Base-by-base conservation (phyloP, 2,113 vertebrate species). In the Petaurus breviceps region DNA sequence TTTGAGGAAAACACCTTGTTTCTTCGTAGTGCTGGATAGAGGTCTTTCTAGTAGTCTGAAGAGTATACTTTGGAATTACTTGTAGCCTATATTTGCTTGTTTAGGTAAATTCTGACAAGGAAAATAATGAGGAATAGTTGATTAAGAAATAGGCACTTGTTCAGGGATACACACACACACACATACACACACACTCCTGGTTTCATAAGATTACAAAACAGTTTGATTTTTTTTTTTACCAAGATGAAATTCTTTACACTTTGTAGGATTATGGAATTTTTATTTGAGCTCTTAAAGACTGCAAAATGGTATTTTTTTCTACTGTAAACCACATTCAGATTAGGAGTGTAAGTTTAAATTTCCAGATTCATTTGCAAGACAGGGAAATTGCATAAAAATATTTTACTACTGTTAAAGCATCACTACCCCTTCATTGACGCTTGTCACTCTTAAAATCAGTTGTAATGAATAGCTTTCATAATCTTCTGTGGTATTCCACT, bases 281-380 rank as follows among this genome's bases (percentile, higher is more conserved):
- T 90, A 55, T 14, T 96, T 47, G 89, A 94, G 91, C 43, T 37
- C 95, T 92, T 92, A 90, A 92, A 92, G 43, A 90, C 6, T 95
- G 5, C 47, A 95, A 28, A 92, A 93, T 24, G 53, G 61, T 93
- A 68, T 90, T 94, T 84, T 77, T 77, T 43, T 22, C 51, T 90
- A 0, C 46, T 89, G 19, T 46, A 46, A 94, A 37, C 84, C 92
- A 10, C 89, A 77, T 90, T 47, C 11, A 68, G 31, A 24, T 22
- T 89, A 91, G 49, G 96, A 89, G 31, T 90, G 37, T 68, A 55
- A 92, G 3, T 47, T 2, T 51, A 37, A 89, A 54, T 97, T 95
- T 91, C 52, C 94, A 68, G 92, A 51, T 95, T 90, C 97, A 51
- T 91, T 97, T 98, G 46, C 51, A 96, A 84, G 54, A 91, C 52